Conservation (phyloP, 37 sponge, comb jelly and placozoan species). For the Bolinopsis microptera region DNA sequence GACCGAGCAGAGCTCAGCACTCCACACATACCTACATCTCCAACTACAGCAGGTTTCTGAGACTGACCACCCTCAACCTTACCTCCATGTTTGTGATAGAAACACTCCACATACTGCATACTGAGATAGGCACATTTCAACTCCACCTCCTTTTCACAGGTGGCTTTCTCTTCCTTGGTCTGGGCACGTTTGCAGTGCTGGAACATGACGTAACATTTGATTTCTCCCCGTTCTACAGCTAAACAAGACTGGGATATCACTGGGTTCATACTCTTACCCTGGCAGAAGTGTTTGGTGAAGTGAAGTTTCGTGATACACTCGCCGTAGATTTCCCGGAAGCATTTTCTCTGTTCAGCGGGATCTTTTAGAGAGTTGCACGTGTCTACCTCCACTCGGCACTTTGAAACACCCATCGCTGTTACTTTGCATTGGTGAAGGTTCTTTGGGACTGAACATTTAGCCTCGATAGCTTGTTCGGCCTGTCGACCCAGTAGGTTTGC, state of each 20-base stretch:
- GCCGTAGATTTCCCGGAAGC: background rate
- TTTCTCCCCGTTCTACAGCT: background rate
- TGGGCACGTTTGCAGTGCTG: background rate
- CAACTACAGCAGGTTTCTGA: background rate
- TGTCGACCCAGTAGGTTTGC: background rate
- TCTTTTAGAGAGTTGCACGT: background rate
- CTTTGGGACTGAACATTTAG: background rate
- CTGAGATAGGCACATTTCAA: background rate
- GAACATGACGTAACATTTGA: background rate
- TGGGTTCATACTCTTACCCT: background rate
- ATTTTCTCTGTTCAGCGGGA: background rate
- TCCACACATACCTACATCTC: background rate
- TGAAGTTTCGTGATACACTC: background rate
- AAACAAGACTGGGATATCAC: background rate
- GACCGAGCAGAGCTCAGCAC: background rate
- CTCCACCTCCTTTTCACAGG: background rate
- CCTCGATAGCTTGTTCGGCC: background rate
- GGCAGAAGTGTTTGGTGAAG: background rate
- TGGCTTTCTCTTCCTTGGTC: background rate
- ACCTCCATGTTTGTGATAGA: background rate
- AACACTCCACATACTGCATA: background rate
- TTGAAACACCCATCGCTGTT: background rate
- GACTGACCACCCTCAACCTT: background rate
- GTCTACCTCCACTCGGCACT: background rate
- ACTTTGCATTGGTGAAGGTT: background rate